Evolutionary conservation across 2,113 vertebrate species (phyloP), one percentile per base, ranked within the genome.

Genomic region (Myotis davidii): DNA sequence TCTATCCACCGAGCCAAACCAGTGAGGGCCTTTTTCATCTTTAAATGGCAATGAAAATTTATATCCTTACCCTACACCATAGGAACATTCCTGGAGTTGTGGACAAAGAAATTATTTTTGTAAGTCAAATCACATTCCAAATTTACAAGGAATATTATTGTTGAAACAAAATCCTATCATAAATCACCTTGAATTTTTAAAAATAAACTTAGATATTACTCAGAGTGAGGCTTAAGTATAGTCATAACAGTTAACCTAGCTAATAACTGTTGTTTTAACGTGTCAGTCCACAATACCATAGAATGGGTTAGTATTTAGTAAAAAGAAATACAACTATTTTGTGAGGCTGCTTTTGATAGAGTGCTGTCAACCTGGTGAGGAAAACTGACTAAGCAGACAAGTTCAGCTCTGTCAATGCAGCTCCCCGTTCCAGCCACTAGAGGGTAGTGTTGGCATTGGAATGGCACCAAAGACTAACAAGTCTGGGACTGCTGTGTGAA

Each of bases 371-470:
- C 29, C 4, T 0, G 27, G 48, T 25, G 67, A 32, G 39, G 21
- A 79, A 88, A 92, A 56, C 20, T 5, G 25, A 76, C 48, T 14
- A 0, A 37, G 17, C 6, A 17, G 29, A 14, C 0, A 27, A 59
- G 2, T 79, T 52, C 17, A 32, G 0, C 23, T 88, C 27, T 27
- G 32, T 42, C 9, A n/a, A 18, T 0, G 13, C 59, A 83, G 61
- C 13, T 88, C 37, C 34, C 61, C 25, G 7, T 72, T 83, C 0
- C 5, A 39, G 59, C 88, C 98, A 97, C 96, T 89, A 97, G 98
- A 97, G 97, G 94, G 97, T 11, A 95, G 95, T 61, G 72, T 97
- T 92, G 85, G 45, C 96, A 94, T 96, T 97, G 77, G 74, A 97
- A 97, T 97, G 74, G 18, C 85, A 27, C 3, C 2, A 14, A 8